Evolutionary conservation across 2,888 invertebrate species (phyloP), one percentile per base, ranked within the genome.

Genomic region (Lutraria lutraria): DNA sequence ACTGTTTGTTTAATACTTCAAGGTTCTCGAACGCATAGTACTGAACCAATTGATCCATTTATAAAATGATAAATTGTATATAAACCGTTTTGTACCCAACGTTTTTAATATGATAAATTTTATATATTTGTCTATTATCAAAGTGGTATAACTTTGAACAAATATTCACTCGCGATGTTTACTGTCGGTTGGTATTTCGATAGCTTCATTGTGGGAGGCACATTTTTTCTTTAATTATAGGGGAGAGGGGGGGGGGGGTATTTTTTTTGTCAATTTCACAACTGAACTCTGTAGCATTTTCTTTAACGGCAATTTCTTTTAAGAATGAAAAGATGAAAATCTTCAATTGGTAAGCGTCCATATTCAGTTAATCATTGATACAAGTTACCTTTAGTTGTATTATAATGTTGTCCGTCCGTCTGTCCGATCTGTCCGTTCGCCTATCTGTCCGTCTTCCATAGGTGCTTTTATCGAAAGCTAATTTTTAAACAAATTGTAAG

Each of bases 41-140:
- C 19, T 31, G 31, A 31, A 31, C 34, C 31, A 34, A 76, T 34
- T 31, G 15, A 76, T 34, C 76, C 76, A 76, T 76, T 76, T 76
- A 76, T 31, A 34, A 76, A 31, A 76, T 76, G 76, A 76, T 76
- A 34, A 76, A 76, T 76, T 76, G 76, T 76, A 76, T 76, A 76
- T 16, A 31, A 31, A 76, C 76, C 3, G 29, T 76, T 76, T 76
- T 76, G 34, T 76, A 15, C 31, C 13, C 4, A 19, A 34, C 76
- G 29, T 34, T 76, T 76, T 76, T 76, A 76, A 76, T 34, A 76
- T 76, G 31, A 34, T 76, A 76, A 76, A 13, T 13, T 31, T 76
- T 76, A 13, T 76, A 76, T 76, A 76, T 76, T 19, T 76, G 29
- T 16, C 34, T 76, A 15, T 25, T 76, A 31, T 19, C 34, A 34